Conservation (phyloP, 1,140 invertebrate genomes). For the Ceratosolen solmsi region DNA sequence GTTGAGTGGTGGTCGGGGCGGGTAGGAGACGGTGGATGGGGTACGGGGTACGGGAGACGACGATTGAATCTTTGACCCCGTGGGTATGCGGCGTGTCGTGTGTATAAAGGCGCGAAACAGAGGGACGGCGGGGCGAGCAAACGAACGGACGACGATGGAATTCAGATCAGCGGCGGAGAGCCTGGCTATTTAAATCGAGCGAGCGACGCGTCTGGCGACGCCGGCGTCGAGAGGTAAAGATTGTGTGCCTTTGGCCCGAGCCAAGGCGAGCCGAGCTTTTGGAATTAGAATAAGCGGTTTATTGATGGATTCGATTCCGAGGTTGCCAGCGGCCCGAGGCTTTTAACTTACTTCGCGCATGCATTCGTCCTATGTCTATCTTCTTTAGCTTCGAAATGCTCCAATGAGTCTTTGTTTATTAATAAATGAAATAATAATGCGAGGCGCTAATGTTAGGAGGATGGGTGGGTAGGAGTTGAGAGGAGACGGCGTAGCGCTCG, state of each 20-base stretch:
- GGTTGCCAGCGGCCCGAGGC: neutral
- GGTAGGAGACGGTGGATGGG: neutral
- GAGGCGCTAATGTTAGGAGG: too few species aligned
- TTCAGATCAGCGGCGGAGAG: constrained; percentile 42
- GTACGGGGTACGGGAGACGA: constrained; percentile 20
- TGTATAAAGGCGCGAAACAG: constrained; percentile 23
- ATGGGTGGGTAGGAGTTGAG: too few species aligned
- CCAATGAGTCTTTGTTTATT: too few species aligned
- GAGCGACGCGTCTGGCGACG: constrained; percentile 31
- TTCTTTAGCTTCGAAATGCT: too few species aligned
- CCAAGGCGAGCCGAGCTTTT: neutral
- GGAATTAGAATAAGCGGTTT: neutral
- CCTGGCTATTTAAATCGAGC: constrained; percentile 49
- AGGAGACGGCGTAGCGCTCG: too few species aligned
- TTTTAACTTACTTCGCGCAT: too few species aligned
- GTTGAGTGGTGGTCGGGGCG: too few species aligned
- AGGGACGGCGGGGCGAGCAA: constrained; percentile 2
- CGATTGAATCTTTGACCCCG: constrained; percentile 39
- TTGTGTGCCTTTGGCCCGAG: neutral
- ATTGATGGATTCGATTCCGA: neutral
- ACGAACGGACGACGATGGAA: constrained; percentile 45
- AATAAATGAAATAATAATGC: too few species aligned
- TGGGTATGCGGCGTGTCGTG: constrained; percentile 51
- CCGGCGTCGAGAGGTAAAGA: neutral
- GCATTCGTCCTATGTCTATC: too few species aligned